Conservation (phyloP, 2,113 vertebrate genomes). For the Eurypyga helias region DNA sequence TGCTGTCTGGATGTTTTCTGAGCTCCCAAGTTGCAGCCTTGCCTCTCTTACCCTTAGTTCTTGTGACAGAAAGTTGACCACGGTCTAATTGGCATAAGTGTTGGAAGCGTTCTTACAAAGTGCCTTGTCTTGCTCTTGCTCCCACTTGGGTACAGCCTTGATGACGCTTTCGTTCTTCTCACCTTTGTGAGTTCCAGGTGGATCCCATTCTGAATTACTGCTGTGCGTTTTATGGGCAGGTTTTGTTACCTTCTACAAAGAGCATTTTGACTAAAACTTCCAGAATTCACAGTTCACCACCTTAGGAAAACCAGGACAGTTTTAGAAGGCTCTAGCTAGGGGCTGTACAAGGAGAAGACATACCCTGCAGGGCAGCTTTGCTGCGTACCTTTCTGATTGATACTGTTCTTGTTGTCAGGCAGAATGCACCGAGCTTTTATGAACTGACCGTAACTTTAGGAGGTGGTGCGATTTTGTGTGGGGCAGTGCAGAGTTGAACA, state of each 20-base stretch:
- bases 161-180: neutral
- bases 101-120: neutral
- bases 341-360: neutral
- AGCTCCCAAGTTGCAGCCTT: fast-evolving
- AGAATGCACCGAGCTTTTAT: neutral
- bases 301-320: neutral
- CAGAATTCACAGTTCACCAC: neutral
- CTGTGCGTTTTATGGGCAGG: neutral
- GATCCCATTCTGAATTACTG: neutral
- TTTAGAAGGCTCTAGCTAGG: neutral
- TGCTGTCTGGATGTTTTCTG: neutral
- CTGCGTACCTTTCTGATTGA: neutral
- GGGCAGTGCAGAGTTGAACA: neutral
- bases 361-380: neutral
- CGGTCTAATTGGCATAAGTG: neutral
- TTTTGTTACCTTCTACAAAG: neutral
- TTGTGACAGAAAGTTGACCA: neutral
- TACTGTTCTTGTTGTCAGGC: neutral
- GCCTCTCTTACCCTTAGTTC: neutral
- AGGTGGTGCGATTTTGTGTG: neutral
- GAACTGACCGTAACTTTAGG: neutral
- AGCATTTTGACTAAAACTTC: neutral
- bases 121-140: neutral
- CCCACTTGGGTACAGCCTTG: neutral
- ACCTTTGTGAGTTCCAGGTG: neutral